A percentile compares a stretch with the other conserved stretches of the same genome.
Conservation (phyloP, 2,888 invertebrate species). For the Conops quadrifasciatus region DNA sequence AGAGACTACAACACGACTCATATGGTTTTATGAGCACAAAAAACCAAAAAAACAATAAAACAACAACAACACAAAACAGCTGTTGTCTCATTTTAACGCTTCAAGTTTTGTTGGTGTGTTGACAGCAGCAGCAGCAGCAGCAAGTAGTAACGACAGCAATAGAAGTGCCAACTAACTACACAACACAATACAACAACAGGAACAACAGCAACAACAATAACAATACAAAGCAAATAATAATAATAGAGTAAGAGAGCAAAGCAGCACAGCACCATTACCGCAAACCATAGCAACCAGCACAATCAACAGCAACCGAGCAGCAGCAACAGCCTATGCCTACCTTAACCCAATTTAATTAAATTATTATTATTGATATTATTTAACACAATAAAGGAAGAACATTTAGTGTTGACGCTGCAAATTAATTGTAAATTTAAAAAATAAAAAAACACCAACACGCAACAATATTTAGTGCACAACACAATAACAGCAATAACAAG, state of each 20-base stretch:
- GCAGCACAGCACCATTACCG: slow-evolving; percentile 10
- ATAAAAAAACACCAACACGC: slow-evolving; percentile 31
- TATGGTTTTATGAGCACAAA: slow-evolving; percentile 23
- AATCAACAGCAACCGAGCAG: slow-evolving; percentile 40
- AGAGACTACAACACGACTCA: slow-evolving; percentile 4
- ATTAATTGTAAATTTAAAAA: slow-evolving; percentile 13
- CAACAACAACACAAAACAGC: slow-evolving; percentile 16
- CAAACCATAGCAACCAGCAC: slow-evolving; percentile 46
- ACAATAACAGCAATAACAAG: slow-evolving; percentile 44
- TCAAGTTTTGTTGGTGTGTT: slow-evolving; percentile 14
- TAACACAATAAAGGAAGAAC: slow-evolving; percentile 58
- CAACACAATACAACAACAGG: not conserved
- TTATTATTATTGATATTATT: slow-evolving; percentile 53
- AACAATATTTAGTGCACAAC: slow-evolving; percentile 35
- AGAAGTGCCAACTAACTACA: not conserved
- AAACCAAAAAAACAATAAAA: slow-evolving; percentile 13
- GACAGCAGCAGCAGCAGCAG: not conserved
- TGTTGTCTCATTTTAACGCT: slow-evolving; percentile 32
- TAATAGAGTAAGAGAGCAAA: not conserved
- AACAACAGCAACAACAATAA: slow-evolving; percentile 8
- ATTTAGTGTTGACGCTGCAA: not conserved
- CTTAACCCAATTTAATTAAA: slow-evolving; percentile 59
- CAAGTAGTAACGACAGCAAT: slow-evolving; percentile 2
- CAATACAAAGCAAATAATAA: slow-evolving; percentile 9
- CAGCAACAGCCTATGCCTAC: slow-evolving; percentile 46